Evolutionary conservation across 1,140 invertebrate genomes (phyloP), one percentile per base, ranked within the genome.

Genomic region (Drosophila funebris): DNA sequence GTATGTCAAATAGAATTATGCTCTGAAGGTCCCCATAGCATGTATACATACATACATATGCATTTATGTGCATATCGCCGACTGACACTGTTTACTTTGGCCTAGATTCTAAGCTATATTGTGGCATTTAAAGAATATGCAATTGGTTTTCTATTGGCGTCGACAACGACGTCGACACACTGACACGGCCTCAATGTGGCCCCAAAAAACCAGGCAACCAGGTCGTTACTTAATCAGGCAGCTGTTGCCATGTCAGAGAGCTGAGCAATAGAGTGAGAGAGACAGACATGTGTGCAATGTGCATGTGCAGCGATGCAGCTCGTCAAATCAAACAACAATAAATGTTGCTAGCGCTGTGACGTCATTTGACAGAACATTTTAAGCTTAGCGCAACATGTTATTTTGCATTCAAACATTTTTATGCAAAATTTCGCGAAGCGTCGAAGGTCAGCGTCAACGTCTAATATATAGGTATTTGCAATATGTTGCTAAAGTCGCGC

Each of bases 181-280:
- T 85, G 78, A 85, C 81, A 85, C 78, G 82, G 81, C 82, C 81
- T 57, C 81, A 50, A 67, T 76, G 73, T 60, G 66, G 62, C 79
- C 79, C 81, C 71, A 78, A 46, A 72, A 39, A 58, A 73, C 14
- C 48, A 77, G 73, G 60, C 75, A 85, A 85, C 81, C 82, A 85
- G 81, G 81, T 85, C 82, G 82, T 85, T 87, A 87, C 82, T 85
- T 87, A 85, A 84, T 68, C 82, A 69, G 54, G 54, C 67, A 75
- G 69, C 50, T 76, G 73, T 76, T 76, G 73, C 73, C 50, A 76
- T 58, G 62, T 67, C 69, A 58, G 13, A 57, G 41, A 4, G 31
- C 24, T n/a, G 27, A 50, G 13, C 16, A 14, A 54, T 37, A 14
- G 29, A 8, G 37, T 7, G 20, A 13, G 20, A 20, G 24, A 33